Percentiles rank a stretch among this genome's conserved stretches.
Conservation (phyloP, 2,797 vertebrate genomes). For the Leuciscus waleckii region DNA sequence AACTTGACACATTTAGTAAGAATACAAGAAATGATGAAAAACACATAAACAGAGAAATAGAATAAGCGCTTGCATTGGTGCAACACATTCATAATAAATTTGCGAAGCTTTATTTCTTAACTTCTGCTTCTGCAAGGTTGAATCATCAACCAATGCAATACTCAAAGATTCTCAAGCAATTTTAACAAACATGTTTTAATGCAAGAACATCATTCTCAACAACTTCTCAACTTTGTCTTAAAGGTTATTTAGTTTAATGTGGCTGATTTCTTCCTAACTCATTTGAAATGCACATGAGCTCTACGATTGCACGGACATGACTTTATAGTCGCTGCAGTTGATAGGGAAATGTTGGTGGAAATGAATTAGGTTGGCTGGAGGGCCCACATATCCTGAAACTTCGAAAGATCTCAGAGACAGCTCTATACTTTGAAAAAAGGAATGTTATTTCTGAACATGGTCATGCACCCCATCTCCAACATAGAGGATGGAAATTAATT, state of each 20-base stretch:
- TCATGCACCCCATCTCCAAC: slow-evolving; percentile 39
- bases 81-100: neutral
- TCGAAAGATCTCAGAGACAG: slow-evolving; percentile 20
- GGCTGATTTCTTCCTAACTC: slow-evolving; percentile 5
- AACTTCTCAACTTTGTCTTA: neutral
- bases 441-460: slow-evolving; percentile 8
- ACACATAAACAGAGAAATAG: neutral
- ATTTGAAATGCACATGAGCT: slow-evolving; percentile 31
- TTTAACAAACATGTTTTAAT: neutral
- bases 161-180: neutral
- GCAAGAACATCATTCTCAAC: neutral
- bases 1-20: neutral
- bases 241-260: neutral
- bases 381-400: slow-evolving; percentile 29
- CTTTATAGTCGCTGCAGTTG: slow-evolving; percentile 10
- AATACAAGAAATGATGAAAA: neutral
- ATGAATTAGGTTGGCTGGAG: slow-evolving; percentile 27
- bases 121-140: neutral
- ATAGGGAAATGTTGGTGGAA: slow-evolving; percentile 42
- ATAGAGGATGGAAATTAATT: slow-evolving; percentile 68
- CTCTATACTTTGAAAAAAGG: neutral
- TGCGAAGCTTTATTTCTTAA: slow-evolving; percentile 4
- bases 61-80: neutral
- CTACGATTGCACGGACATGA: slow-evolving; percentile 30
- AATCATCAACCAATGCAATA: slow-evolving; percentile 14